Base-by-base conservation (phyloP, 2,797 vertebrate genomes). In the Gallirallus australis region DNA sequence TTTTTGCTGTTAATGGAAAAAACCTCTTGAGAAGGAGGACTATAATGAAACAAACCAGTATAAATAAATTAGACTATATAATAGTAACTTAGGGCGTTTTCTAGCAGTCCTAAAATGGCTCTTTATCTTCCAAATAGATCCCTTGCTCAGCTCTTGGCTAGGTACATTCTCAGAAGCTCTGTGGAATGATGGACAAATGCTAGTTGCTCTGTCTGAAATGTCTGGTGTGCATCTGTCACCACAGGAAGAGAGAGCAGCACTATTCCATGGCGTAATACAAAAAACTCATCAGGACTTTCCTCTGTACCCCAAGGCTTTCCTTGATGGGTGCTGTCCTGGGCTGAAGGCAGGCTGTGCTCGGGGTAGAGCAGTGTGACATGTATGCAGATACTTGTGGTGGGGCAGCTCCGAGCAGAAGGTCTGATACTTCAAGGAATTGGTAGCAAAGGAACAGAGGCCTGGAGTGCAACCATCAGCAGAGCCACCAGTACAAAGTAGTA, bases 1-100 rank as follows among this genome's bases (percentile, higher is more conserved):
- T 20, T 85, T 94, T 63, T 86, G 6, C 53, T 85, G 25, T 71
- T 90, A 82, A 70, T 56, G 52, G 89, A 53, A 47, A 70, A 71
- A 64, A 42, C 16, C 42, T 39, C 18, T 77, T 80, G 9, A 24
- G 31, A 85, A 89, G 45, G 16, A 68, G 33, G 7, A 13, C 16
- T 79, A 7, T 27, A 73, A 64, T 16, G 47, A 82, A 85, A 50
- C 8, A 37, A 20, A 73, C 15, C 6, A 5, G 27, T 50, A 84
- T 47, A 82, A 82, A 82, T 76, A 54, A 63, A 63, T 59, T 40
- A 65, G 25, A 27, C 13, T 37, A 17, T 21, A 1, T 11, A 81
- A 31, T 45, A 61, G 28, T 35, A 8, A 81, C 64, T 78, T 47
- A 71, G 20, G 54, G 13, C 12, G 59, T 90, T 91, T 91, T 65